Evolutionary conservation across 2,888 invertebrate genomes (phyloP), one percentile per base, ranked within the genome.

Genomic region (Altica lythri): DNA sequence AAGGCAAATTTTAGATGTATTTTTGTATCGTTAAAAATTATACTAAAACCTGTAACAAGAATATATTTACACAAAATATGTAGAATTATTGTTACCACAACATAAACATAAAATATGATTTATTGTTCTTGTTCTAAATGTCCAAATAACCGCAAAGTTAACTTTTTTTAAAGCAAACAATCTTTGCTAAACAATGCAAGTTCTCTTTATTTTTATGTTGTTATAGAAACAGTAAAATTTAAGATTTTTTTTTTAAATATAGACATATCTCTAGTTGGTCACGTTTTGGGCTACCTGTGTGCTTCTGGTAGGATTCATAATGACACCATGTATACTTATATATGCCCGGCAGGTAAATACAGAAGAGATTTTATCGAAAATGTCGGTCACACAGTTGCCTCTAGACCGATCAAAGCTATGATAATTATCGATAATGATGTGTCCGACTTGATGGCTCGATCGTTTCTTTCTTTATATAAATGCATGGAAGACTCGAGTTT

Each of bases 351-450:
- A 32, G 45, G 16, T n/a, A 22, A 19, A n/a, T n/a, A n/a, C n/a
- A n/a, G n/a, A n/a, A n/a, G n/a, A n/a, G 30, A 37, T 52, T 19
- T 27, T 45, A 52, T 52, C 52, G 16, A 2, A 30, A 19, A 52
- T 38, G 45, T 45, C 27, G 52, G 45, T 45, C 45, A 52, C 30
- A 38, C 45, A 13, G 29, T 22, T 37, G 52, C 45, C 45, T 45
- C 45, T 30, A 38, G 52, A 38, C 45, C n/a, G 45, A 52, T 52
- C 30, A 45, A 16, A 45, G 45, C 16, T 10, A 52, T 38, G 37
- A 38, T 45, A 52, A 52, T 52, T 52, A 52, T 52, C 18, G 19
- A 37, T 46, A 46, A 46, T 46, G 35, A 46, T 16, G n/a, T 46
- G 35, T 46, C 25, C 22, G 25, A 35, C 35, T 46, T 46, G 45